phyloP scores from a whole-genome alignment of 2,113 vertebrate species.

The Thomomys bottae region DNA sequence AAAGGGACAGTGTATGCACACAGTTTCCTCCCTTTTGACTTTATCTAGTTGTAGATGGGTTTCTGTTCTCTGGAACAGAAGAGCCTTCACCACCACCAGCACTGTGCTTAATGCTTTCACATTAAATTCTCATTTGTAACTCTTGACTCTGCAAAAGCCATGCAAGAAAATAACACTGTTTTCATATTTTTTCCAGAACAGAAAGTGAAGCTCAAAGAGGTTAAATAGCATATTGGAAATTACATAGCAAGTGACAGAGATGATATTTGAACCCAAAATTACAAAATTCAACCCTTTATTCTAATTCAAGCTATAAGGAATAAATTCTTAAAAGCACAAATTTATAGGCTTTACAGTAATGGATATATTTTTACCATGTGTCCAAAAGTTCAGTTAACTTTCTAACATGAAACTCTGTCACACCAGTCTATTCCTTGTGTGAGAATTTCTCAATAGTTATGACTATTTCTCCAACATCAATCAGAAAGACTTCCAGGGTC shows the following conservation, averaged over 20 bases:
- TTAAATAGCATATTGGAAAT: background rate
- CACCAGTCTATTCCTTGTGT: background rate
- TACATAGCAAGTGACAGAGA: background rate
- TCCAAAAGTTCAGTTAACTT: background rate
- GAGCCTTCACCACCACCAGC: background rate
- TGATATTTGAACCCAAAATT: constrained; percentile 24
- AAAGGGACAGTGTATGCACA: background rate
- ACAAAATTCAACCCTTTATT: background rate
- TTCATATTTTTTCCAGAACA: background rate
- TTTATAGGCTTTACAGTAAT: background rate
- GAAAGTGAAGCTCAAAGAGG: background rate
- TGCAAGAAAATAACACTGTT: constrained; percentile 39
- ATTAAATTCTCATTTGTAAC: constrained; percentile 56
- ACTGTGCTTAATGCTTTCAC: constrained; percentile 13
- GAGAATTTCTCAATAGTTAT: background rate
- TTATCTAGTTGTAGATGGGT: background rate
- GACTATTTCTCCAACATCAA: background rate
- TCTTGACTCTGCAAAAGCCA: background rate
- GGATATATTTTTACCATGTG: background rate
- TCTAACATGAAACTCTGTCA: background rate
- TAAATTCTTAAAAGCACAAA: background rate
- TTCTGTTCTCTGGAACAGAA: constrained; percentile 23
- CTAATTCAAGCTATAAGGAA: background rate
- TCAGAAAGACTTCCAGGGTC: background rate
- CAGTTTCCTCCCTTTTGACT: background rate